Base-by-base conservation (phyloP, 2,113 vertebrate species). In the Cathartes aura region DNA sequence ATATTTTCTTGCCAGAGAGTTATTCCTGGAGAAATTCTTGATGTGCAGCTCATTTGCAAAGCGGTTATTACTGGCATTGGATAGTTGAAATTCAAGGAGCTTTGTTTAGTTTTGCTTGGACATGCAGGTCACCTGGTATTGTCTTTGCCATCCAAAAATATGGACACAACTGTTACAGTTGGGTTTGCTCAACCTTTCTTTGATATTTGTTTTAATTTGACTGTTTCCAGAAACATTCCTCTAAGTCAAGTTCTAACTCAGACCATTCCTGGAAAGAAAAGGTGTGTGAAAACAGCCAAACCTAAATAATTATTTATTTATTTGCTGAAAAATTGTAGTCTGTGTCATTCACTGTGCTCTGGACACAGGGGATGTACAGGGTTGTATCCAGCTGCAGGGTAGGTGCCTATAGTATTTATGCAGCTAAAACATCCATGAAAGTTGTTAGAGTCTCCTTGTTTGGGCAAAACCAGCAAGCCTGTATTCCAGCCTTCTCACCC, bases 1-100 rank as follows among this genome's bases (percentile, higher is more conserved):
- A 95, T 95, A 85, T 90, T 96, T 93, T 95, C 68, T 93, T 96
- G 84, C 78, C 66, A 83, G 59, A 60, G 47, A 80, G 53, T 70
- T 95, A 85, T 93, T 97, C 78, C 68, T 91, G 53, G 38, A 70
- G 74, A 91, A 86, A 73, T 91, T 95, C 18, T 88, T 80, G 53
- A 80, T 90, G 79, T 88, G 60, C 30, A 75, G n/a, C 62, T 82
- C 84, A 68, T 59, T 94, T 8, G 8, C 20, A 30, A 62, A 45
- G 47, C 4, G 1, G 30, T 90, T 80, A n/a, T 19, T 96, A 70
- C 34, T 3, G 9, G 30, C 47, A 32, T 18, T 21, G 64, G 66
- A 70, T 47, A 87, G 42, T 0, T 68, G 34, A 89, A 82, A 75
- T 68, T 36, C 36, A 45, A 52, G 29, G 58, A 70, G 66, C 29